Base-by-base conservation (phyloP, 30 jellyfish, hydroid and myxozoan genomes). In the Catostylus mosaicus region DNA sequence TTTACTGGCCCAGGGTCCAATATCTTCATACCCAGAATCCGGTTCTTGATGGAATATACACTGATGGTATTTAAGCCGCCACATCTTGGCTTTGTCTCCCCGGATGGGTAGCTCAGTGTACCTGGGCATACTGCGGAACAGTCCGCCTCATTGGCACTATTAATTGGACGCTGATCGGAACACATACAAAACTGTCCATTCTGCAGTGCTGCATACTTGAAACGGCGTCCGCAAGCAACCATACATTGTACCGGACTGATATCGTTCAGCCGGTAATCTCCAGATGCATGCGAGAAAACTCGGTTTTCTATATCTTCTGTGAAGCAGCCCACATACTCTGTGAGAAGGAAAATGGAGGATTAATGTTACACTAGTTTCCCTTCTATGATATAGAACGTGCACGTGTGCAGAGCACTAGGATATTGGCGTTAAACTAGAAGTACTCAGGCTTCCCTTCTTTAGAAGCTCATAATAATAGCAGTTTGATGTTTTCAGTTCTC, bases 301-400 rank as follows among this genome's bases (percentile, higher is more conserved):
- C 95, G 96, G 73, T 77, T 54, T 14, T 71, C 87, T 20, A 48
- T 38, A 32, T 62, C 94, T 34, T 94, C 97, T 24, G 20, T 37
- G 80, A 22, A 94, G 66, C 99, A 94, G 57, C 99, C 99, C 40
- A 94, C 69, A 77, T 87, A 80, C 56, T 94, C 99, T 88, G 68
- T 50, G 80, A 79, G 9, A 26, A 26, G 45, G 16, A 3, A 9
- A 63, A 54, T 32, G 2, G 6, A 19, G 11, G 2, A 3, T 54
- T 46, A 9, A 9, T 46, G 60, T 10, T 19, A 46, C 10, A 19
- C 10, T 10, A 46, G 60, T 19, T 46, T 10, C 19, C 19, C 60
- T 9, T 46, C 19, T 46, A 46, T 46, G 19, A 46, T 10, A 46
- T 19, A 46, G 60, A 9, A 9, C 60, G 60, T 10, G n/a, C n/a